Percentiles rank a stretch among this genome's conserved stretches.
Evolutionary conservation across 2,888 invertebrate genomes (phyloP).

Genomic region (Boloria selene): DNA sequence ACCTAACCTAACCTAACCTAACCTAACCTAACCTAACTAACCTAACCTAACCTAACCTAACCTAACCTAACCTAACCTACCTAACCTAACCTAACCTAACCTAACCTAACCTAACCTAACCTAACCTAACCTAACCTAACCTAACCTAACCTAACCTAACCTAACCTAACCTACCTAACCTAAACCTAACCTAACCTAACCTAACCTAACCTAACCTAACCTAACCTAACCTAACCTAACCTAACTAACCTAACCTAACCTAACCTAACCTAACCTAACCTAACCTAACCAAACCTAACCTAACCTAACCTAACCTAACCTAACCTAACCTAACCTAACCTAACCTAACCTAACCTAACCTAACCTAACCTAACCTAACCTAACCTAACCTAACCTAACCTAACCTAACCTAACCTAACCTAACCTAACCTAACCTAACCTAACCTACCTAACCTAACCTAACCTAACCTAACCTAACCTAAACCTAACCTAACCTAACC

Average conservation of each 20-base stretch:
- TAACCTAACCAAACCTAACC: constrained; percentile 40
- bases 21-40: constrained; percentile 38
- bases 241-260: constrained; percentile 36
- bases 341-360: constrained; percentile 39
- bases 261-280: constrained; percentile 40
- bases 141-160: constrained; percentile 40
- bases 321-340: constrained; percentile 39
- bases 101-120: constrained; percentile 38
- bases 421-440: constrained; percentile 29
- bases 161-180: constrained; percentile 43
- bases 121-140: constrained; percentile 36
- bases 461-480: constrained; percentile 34
- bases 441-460: constrained; percentile 29
- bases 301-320: constrained; percentile 39
- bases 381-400: constrained; percentile 35
- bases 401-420: constrained; percentile 33
- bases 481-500: constrained; percentile 37
- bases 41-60: constrained; percentile 38
- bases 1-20: constrained; percentile 39
- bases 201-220: constrained; percentile 37
- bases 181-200: constrained; percentile 37
- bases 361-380: constrained; percentile 33
- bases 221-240: constrained; percentile 41
- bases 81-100: constrained; percentile 43
- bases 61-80: constrained; percentile 36